Evolutionary conservation across 30 jellyfish, hydroid and myxozoan species (phyloP).

Genomic region (Aurelia coerulea): DNA sequence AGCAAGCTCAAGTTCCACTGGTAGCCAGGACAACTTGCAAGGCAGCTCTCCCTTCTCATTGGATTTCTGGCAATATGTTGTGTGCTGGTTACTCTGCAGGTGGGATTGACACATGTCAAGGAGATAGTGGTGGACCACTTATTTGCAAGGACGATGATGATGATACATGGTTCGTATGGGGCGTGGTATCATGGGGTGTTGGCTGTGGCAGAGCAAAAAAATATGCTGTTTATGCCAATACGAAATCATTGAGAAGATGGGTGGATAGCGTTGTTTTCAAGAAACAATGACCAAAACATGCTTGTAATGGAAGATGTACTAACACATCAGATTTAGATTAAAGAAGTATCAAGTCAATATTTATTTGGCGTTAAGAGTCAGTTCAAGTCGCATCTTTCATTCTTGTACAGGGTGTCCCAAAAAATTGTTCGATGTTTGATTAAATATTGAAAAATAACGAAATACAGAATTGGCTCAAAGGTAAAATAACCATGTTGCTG

Average conservation of each 20-base stretch:
- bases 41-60: conserved; percentile 53
- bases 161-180: conserved; percentile 95
- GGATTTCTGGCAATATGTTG: conserved; percentile 73
- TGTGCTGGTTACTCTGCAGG: conserved; percentile 98
- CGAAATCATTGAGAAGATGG: conserved; percentile 88
- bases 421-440: too few relatives aligned
- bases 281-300: too few relatives aligned
- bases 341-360: too few relatives aligned
- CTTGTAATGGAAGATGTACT: too few relatives aligned
- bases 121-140: conserved; percentile 99
- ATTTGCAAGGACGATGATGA: conserved; percentile 78
- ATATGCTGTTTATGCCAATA: conserved; percentile 90
- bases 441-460: too few relatives aligned
- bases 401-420: too few relatives aligned
- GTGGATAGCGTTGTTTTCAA: conserved; percentile 79
- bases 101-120: conserved; percentile 93
- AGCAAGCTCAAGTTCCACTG: conserved; percentile 97
- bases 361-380: too few relatives aligned
- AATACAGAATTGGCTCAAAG: too few relatives aligned
- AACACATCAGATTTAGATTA: too few relatives aligned
- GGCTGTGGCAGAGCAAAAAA: conserved; percentile 91
- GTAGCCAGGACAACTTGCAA: conserved; percentile 71
- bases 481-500: too few relatives aligned
- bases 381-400: too few relatives aligned
- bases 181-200: conserved; percentile 98